phyloP scores from a whole-genome alignment of 2,797 vertebrate genomes.

The Cheracebus regulus region DNA sequence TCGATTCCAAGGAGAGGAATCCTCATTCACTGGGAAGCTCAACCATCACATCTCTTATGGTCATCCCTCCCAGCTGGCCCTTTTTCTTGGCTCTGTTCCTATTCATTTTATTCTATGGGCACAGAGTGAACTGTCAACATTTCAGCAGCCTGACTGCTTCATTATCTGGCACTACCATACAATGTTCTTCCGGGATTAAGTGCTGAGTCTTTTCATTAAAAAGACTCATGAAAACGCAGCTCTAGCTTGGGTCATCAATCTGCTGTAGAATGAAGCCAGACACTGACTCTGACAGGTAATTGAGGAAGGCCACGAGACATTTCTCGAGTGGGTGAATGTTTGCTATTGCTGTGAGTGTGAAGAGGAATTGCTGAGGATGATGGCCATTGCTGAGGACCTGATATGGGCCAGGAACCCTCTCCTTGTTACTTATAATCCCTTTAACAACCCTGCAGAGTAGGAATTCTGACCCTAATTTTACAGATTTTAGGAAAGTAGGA shows the following conservation, averaged over 20 bases:
- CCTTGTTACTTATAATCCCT: neutral
- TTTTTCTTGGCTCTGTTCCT: conserved; percentile 77
- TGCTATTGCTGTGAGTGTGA: neutral
- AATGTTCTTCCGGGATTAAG: conserved; percentile 80
- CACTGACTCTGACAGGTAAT: conserved; percentile 35
- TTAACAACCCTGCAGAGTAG: neutral
- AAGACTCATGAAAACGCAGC: conserved; percentile 65
- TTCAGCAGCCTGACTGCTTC: conserved; percentile 78
- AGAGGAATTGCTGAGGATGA: neutral
- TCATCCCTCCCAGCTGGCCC: conserved; percentile 73
- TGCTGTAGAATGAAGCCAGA: neutral
- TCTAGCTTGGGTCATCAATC: conserved; percentile 59
- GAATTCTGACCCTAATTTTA: neutral
- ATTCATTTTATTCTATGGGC: conserved; percentile 73
- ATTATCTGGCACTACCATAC: conserved; percentile 78
- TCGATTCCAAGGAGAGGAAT: conserved; percentile 72
- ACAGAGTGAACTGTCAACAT: conserved; percentile 79
- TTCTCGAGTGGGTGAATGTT: neutral
- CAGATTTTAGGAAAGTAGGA: neutral
- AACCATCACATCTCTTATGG: conserved; percentile 74
- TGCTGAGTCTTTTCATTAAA: conserved; percentile 79
- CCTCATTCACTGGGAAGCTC: conserved; percentile 52
- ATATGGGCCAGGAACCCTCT: neutral
- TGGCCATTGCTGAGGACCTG: neutral
- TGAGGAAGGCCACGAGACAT: neutral